phyloP scores from a whole-genome alignment of 2,113 vertebrate species.

The Podarcis raffonei region DNA sequence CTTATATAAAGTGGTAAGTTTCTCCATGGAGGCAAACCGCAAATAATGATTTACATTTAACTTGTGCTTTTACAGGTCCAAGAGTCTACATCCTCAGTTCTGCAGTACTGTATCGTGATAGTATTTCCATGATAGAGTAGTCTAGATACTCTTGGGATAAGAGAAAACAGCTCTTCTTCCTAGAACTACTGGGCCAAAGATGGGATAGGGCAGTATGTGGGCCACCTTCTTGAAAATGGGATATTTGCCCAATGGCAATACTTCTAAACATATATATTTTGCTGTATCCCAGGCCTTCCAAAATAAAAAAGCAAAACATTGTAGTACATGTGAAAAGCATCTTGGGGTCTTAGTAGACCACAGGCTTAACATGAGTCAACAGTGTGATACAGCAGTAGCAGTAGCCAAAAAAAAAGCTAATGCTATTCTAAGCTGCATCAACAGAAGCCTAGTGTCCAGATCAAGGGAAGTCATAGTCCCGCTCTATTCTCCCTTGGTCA shows the following conservation, averaged over 20 bases:
- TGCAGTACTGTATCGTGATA: background rate
- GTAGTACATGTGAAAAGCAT: no score
- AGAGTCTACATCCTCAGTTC: background rate
- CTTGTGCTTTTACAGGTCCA: background rate
- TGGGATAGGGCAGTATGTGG: background rate
- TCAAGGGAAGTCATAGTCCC: no score
- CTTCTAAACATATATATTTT: background rate
- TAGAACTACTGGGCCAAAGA: background rate
- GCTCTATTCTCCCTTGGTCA: no score
- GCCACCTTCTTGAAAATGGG: background rate
- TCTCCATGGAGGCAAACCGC: background rate
- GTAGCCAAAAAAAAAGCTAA: no score
- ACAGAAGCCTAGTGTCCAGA: no score
- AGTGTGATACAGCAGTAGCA: no score
- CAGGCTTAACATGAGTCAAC: no score
- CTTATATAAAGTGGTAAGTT: background rate
- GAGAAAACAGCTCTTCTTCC: background rate
- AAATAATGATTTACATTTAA: background rate
- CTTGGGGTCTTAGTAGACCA: no score
- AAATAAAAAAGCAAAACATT: background rate
- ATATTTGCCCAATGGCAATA: background rate
- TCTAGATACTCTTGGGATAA: background rate
- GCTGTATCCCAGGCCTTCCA: background rate
- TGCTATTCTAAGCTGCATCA: no score
- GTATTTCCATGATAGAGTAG: background rate